Conservation (phyloP, 1,140 invertebrate genomes). For the Macrobrachium nipponense region DNA sequence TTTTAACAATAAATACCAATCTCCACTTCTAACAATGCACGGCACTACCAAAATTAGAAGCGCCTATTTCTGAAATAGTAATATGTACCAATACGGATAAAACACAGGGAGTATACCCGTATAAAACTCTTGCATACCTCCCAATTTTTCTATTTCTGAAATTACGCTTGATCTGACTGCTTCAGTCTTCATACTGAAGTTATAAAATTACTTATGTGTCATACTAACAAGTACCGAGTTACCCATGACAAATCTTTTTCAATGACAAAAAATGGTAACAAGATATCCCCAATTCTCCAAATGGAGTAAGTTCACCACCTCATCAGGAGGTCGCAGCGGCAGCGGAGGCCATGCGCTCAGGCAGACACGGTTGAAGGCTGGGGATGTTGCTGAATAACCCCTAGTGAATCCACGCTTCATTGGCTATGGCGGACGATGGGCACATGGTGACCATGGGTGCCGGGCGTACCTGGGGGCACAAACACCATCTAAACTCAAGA, state of each 20-base stretch:
- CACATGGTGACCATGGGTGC: slow-evolving; percentile 40
- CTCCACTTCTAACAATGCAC: slow-evolving; percentile 18
- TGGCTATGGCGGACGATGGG: slow-evolving; percentile 49
- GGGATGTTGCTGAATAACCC: slow-evolving; percentile 37
- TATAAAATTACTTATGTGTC: background rate
- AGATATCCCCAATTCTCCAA: slow-evolving; percentile 4
- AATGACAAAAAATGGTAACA: slow-evolving; percentile 26
- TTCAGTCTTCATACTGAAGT: slow-evolving; percentile 3
- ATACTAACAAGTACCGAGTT: slow-evolving; percentile 11
- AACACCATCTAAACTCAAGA: slow-evolving; percentile 44
- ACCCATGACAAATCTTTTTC: slow-evolving; percentile 34
- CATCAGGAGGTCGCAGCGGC: too few species aligned
- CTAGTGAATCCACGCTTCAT: slow-evolving; percentile 46
- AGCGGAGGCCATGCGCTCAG: slow-evolving; percentile 36
- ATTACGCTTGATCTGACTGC: slow-evolving; percentile 2
- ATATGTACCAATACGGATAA: slow-evolving; percentile 28
- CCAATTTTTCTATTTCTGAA: background rate
- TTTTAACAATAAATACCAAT: slow-evolving; percentile 55
- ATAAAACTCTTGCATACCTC: slow-evolving; percentile 37
- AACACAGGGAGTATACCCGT: slow-evolving; percentile 55
- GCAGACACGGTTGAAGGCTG: slow-evolving; percentile 50
- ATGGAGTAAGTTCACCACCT: slow-evolving; percentile 11
- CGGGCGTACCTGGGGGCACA: slow-evolving; percentile 44
- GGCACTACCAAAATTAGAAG: background rate
- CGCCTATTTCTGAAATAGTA: slow-evolving; percentile 29